These are phyloP conservation scores for Holacanthus passer DNA, from an alignment of 2,113 vertebrate species.

Conservation along the genomic window DNA sequence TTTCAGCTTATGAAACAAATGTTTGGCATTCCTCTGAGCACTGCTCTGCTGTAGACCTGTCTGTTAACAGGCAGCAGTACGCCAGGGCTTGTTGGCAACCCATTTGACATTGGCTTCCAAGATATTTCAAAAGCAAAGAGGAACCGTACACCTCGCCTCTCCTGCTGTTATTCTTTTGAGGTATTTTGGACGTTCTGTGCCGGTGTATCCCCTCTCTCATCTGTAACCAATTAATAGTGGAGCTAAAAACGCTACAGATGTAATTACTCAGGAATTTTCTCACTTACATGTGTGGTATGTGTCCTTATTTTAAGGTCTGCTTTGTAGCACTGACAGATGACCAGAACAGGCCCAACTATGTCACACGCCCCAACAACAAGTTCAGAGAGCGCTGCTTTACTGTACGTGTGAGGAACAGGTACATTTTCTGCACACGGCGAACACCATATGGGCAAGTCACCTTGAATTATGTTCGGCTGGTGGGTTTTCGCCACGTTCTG, in stretches of 20 bases:
- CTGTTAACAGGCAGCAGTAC: constrained; percentile 63
- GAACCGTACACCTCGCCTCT: constrained; percentile 55
- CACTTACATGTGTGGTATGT: constrained; percentile 68
- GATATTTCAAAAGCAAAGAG: constrained; percentile 53
- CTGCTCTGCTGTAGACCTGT: constrained; percentile 77
- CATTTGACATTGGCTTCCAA: constrained; percentile 63
- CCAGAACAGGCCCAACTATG: constrained; percentile 47
- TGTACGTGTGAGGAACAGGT: constrained; percentile 32
- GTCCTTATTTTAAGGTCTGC: constrained; percentile 68
- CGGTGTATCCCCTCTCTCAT: constrained; percentile 49
- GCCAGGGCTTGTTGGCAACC: constrained; percentile 71
- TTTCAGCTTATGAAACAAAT: constrained; percentile 79
- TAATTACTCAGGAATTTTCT: constrained; percentile 76
- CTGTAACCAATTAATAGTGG: constrained; percentile 69
- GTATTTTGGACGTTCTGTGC: constrained; percentile 55
- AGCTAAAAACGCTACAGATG: constrained; percentile 61
- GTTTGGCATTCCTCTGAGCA: constrained; percentile 79
- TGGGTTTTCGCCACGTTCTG: not conserved
- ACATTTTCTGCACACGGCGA: constrained; percentile 9
- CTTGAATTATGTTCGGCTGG: constrained; percentile 17
- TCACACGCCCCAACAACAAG: constrained; percentile 46
- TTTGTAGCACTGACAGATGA: constrained; percentile 59
- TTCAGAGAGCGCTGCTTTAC: constrained; percentile 40
- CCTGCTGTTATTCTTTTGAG: constrained; percentile 62
- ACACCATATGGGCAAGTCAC: constrained; percentile 16